Evolutionary conservation across 2,888 invertebrate species (phyloP).

Genomic region (Rhopalosiphum nymphaeae): DNA sequence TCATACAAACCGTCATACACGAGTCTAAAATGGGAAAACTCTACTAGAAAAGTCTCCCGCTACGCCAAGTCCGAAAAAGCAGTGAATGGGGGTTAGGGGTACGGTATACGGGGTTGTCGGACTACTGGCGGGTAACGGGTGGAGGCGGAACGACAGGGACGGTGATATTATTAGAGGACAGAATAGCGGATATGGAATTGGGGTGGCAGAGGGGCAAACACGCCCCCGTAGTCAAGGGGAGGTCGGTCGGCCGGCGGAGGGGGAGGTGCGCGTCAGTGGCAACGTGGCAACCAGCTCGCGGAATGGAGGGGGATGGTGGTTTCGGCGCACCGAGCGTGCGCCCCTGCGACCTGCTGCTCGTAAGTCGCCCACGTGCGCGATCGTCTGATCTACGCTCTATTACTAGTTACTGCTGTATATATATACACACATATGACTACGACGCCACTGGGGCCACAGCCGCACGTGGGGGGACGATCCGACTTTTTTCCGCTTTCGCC

Average conservation of each 20-base stretch:
- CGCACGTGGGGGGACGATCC: slow-evolving; percentile 5
- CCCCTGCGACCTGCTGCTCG: slow-evolving; percentile 12
- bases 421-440: background rate
- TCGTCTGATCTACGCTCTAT: background rate
- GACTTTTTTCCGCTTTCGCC: background rate
- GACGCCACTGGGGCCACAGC: background rate
- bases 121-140: background rate
- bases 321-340: slow-evolving; percentile 40
- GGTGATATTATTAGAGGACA: background rate
- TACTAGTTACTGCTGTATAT: background rate
- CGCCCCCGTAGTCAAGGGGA: slow-evolving; percentile 64
- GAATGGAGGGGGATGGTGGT: background rate
- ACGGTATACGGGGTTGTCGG: background rate
- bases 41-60: background rate
- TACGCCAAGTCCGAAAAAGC: no score
- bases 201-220: slow-evolving; percentile 33
- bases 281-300: background rate
- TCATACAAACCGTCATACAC: background rate
- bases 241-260: background rate
- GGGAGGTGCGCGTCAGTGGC: background rate
- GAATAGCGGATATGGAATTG: background rate
- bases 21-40: background rate
- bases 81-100: background rate
- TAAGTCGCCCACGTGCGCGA: slow-evolving; percentile 30
- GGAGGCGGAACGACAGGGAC: background rate